Evolutionary conservation across 2,797 vertebrate species (phyloP).

Genomic region (Ctenopoma kingsleyae): DNA sequence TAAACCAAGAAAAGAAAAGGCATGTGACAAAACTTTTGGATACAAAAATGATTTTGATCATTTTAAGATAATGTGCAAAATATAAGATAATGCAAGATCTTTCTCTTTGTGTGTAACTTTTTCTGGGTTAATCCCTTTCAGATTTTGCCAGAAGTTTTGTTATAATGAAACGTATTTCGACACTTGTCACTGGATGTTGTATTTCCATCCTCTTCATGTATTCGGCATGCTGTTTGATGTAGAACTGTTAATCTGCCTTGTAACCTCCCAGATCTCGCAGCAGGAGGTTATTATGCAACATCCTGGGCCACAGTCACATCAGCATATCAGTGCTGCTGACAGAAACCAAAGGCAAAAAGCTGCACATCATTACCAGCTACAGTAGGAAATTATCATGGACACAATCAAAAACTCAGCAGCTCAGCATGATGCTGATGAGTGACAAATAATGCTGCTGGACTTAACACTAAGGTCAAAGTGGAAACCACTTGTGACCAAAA

Average conservation of each 20-base stretch:
- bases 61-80: constrained; percentile 6
- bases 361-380: constrained; percentile 3
- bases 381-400: not conserved
- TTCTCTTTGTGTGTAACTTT: not conserved
- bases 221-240: constrained; percentile 7
- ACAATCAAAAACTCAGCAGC: too few relatives aligned
- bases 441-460: too few relatives aligned
- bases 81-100: not conserved
- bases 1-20: not conserved
- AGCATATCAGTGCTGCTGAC: constrained; percentile 3
- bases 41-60: constrained; percentile 3
- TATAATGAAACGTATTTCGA: not conserved
- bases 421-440: too few relatives aligned
- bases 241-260: not conserved
- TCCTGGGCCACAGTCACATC: constrained; percentile 12
- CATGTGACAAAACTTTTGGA: too few relatives aligned
- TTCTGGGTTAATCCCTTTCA: not conserved
- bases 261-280: constrained; percentile 13
- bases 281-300: constrained; percentile 18
- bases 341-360: constrained; percentile 10
- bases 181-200: constrained; percentile 5
- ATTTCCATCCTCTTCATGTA: constrained; percentile 20
- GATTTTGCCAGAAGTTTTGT: constrained; percentile 7
- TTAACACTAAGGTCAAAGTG: too few relatives aligned
- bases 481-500: too few relatives aligned